These are phyloP conservation scores for Eurosta solidaginis DNA, from an alignment of 1,140 invertebrate genomes.

Conservation along the genomic window DNA sequence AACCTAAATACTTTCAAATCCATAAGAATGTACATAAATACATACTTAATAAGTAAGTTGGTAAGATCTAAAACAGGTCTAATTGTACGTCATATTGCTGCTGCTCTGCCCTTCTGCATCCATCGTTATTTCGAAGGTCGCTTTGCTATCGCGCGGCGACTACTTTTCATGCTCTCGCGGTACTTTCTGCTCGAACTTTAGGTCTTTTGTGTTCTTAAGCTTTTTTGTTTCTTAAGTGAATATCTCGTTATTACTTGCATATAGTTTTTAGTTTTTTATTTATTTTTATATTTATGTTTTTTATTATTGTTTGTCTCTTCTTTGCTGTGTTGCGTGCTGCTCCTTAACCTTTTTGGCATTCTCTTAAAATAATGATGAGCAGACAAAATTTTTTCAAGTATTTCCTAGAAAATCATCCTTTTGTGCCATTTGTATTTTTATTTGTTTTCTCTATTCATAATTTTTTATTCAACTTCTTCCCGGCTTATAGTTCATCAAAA, in stretches of 20 bases:
- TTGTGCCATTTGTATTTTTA: neutral
- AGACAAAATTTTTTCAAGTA: constrained; percentile 18
- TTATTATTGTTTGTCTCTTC: neutral
- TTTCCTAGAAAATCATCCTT: neutral
- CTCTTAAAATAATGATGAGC: constrained; percentile 8
- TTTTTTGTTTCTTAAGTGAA: neutral
- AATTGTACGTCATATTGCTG: too few relatives aligned
- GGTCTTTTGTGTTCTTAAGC: neutral
- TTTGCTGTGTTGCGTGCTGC: neutral
- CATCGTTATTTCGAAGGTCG: neutral
- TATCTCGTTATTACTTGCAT: neutral
- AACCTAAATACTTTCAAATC: neutral
- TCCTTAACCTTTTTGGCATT: constrained; percentile 13
- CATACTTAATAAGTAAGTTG: neutral
- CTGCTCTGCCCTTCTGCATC: neutral
- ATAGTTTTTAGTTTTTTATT: neutral
- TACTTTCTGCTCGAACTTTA: neutral
- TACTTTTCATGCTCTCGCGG: neutral
- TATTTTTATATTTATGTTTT: neutral
- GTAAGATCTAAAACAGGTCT: neutral
- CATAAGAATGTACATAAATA: neutral
- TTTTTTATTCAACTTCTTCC: neutral
- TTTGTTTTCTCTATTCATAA: neutral
- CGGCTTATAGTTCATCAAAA: neutral
- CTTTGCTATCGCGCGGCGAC: neutral